Base-by-base conservation (phyloP, 2,797 vertebrate genomes). In the Prionace glauca region DNA sequence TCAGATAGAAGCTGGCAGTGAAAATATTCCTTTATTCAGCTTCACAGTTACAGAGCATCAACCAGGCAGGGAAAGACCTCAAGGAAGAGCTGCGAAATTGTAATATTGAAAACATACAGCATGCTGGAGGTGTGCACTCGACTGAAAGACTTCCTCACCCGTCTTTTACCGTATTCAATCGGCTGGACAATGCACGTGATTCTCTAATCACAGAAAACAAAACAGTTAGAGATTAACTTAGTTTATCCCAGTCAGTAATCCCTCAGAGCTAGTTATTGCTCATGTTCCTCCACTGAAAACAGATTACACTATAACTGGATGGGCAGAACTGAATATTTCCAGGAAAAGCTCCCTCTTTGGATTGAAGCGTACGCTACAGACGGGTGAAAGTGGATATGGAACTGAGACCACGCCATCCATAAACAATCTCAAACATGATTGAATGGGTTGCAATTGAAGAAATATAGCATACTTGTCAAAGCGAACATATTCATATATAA, bases 311-410 rank as follows among this genome's bases (percentile, higher is more conserved):
- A 45, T 84, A 45, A 22, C 41, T 84, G 60, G 88, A 65, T 26
- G n/a, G 3, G 41, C 62, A 12, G n/a, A 45, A 24, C n/a, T 45
- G 29, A 65, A 91, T n/a, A 65, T n/a, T n/a, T 90, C 50, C 36
- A 26, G 36, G 65, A 69, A 71, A 22, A 94, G 36, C 67, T 41
- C 93, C 93, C 93, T 95, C 93, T 95, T 8, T 26, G 56, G 93
- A 24, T 50, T 9, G 18, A 11, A 56, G 41, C 22, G 29, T 45
- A 74, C 69, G 74, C 5, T 56, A 8, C 71, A 94, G 29, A 14
- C 26, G 10, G 62, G 32, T 8, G 20, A 45, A 94, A 74, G 36
- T 69, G n/a, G 20, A 3, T 91, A 26, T 18, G 67, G 41, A 41
- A 69, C 41, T 71, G 24, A 20, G n/a, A 41, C 41, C 32, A 67